Evolutionary conservation across 2,888 invertebrate genomes (phyloP), one percentile per base, ranked within the genome.

Genomic region (Cantharis rufa): DNA sequence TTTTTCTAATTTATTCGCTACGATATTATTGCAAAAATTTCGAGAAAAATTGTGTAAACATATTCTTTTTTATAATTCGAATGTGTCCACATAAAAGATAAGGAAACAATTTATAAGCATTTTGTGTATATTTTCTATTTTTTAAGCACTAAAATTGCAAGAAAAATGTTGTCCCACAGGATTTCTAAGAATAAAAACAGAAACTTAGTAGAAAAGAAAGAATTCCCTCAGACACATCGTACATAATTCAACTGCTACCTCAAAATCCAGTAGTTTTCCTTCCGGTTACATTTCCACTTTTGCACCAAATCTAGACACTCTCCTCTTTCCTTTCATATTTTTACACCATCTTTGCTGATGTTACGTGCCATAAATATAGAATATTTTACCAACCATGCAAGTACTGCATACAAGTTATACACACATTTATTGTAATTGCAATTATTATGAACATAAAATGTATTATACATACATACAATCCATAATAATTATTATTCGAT

Each of bases 231-330:
- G 79, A 86, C 85, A 86, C 86, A 86, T 87, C 86, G 83, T 87
- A 87, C 87, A 87, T 88, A 87, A 88, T 88, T 88, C 88, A 88
- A 87, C 86, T 85, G 83, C 84, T 83, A 85, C 85, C 86, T 86
- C 87, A 85, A 86, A 85, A 86, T 85, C 84, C 85, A 84, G 84
- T 86, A 86, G 86, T 86, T 86, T 87, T 87, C 87, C 86, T 87
- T 88, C 87, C 88, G 85, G 86, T 85, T 86, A 87, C 87, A 87
- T 87, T 87, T 87, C 87, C 86, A 86, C 84, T 82, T 81, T 83
- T 78, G 78, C 78, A 78, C 75, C 72, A 75, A 75, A 72, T 75
- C 75, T 77, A 77, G 75, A 75, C 75, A 27, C 72, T 75, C 72
- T 74, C 32, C 70, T 75, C 75, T 75, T 78, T 69, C 72, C 72